Percentiles rank a stretch among this genome's conserved stretches.
These are phyloP conservation scores for Leptopterna dolabrata DNA, from an alignment of 2,888 invertebrate genomes.

Conservation along the genomic window DNA sequence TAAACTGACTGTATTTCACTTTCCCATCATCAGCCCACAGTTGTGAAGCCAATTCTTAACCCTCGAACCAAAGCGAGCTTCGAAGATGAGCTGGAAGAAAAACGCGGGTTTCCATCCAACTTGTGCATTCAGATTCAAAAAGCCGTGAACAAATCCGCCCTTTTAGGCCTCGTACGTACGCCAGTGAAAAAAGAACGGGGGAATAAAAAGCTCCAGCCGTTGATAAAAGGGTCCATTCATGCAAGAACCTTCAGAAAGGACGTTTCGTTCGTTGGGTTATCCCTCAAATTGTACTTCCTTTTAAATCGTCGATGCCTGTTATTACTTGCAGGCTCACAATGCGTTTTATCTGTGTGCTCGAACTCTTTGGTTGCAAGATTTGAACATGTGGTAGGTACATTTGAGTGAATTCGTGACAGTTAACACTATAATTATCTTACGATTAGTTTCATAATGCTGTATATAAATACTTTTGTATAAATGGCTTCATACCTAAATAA, in stretches of 20 bases:
- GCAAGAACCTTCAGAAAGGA: background rate
- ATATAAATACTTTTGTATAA: too few species aligned
- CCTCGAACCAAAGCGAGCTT: background rate
- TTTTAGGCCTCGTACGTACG: background rate
- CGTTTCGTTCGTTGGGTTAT: background rate
- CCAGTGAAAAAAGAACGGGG: background rate
- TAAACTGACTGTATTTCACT: too few species aligned
- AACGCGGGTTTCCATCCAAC: background rate
- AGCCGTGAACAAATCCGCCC: background rate
- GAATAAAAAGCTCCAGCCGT: background rate
- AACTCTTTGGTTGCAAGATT: too few species aligned
- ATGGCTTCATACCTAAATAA: too few species aligned
- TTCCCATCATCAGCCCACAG: background rate
- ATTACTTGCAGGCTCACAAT: too few species aligned
- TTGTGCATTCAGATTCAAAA: background rate
- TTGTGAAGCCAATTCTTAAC: background rate
- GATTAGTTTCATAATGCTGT: too few species aligned
- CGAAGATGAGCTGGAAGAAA: background rate
- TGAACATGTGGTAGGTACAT: too few species aligned
- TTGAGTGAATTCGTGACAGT: too few species aligned
- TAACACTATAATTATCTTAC: too few species aligned
- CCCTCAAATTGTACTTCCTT: too few species aligned
- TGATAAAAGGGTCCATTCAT: background rate
- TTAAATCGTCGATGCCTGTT: too few species aligned
- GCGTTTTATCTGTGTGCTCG: too few species aligned